Evolutionary conservation across 2,888 invertebrate species (phyloP).

Genomic region (Pterostichus madidus): DNA sequence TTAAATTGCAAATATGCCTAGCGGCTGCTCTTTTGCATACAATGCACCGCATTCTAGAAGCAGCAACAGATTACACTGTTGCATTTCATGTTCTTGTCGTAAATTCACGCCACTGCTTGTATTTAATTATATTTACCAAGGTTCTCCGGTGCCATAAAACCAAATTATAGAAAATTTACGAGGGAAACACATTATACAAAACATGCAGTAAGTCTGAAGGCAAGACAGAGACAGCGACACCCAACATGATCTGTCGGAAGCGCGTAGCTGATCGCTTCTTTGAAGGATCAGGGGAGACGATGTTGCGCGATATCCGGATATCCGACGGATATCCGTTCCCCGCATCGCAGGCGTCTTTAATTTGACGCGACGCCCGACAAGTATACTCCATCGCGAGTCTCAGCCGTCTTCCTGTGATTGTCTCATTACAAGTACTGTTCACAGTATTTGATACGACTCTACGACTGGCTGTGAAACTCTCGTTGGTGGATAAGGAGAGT

Average conservation of each 20-base stretch:
- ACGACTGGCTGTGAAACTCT: background rate
- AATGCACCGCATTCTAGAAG: too few species aligned
- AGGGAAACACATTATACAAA: background rate
- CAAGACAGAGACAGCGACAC: background rate
- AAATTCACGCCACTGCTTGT: too few species aligned
- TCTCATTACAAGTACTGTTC: conserved; percentile 18
- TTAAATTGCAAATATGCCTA: too few species aligned
- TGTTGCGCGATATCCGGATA: conserved; percentile 45
- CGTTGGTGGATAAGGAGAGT: background rate
- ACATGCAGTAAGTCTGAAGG: background rate
- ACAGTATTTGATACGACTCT: background rate
- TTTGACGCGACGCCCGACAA: conserved; percentile 46
- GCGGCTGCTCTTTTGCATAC: too few species aligned
- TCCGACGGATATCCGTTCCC: conserved; percentile 26
- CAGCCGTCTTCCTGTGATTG: conserved; percentile 7
- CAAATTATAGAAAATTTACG: conserved; percentile 10
- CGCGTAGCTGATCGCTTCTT: conserved; percentile 33
- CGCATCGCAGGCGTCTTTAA: conserved; percentile 28
- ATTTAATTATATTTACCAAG: too few species aligned
- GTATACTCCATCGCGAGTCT: conserved; percentile 2
- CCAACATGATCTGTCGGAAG: conserved; percentile 27
- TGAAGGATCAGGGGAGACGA: conserved; percentile 34
- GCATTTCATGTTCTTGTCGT: too few species aligned
- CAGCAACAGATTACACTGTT: too few species aligned
- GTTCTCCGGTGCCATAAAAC: background rate